Base-by-base conservation (phyloP, 1,140 invertebrate species). In the Physella acuta region DNA sequence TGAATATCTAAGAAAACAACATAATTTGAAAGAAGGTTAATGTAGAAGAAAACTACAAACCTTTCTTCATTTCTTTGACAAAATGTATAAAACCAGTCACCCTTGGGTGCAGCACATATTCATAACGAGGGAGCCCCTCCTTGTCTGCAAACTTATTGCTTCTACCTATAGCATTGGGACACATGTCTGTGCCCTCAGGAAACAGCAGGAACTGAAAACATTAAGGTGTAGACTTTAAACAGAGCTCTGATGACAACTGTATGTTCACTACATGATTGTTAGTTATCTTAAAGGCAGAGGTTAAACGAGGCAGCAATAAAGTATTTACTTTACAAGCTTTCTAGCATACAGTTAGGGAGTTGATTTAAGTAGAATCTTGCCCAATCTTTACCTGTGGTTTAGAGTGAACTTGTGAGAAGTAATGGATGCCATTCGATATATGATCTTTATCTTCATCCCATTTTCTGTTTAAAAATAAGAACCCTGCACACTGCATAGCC, bases 111-210 rank as follows among this genome's bases (percentile, higher is more conserved):
- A 96, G 84, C 5, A 93, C 90, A 78, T 91, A 90, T 8, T 90
- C 85, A 74, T 93, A 94, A 53, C 85, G 81, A 81, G 88, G 77
- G 30, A 94, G 82, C 71, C 89, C 87, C 78, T 92, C 88, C 73
- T 90, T 89, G 16, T 85, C 81, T 0, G 93, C 93, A 85, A 89
- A 94, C 56, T 85, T 86, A 74, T 93, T 88, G 71, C 93, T 94
- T 63, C 88, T 90, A 39, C 82, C 84, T 72, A 90, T 90, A 62
- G 91, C 93, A 34, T 85, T 87, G n/a, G 85, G 83, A 26, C 91
- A 92, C 31, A 94, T 85, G 83, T 95, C 92, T 0, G 93, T 95
- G 2, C 94, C 94, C 85, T 95, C 94, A 0, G 93, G 93, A 80
- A 95, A 96, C 68, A 96, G 87, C 20, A 95, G 85, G 33, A 95